Conservation (phyloP, 2,888 invertebrate species). For the Glomeris marginata region DNA sequence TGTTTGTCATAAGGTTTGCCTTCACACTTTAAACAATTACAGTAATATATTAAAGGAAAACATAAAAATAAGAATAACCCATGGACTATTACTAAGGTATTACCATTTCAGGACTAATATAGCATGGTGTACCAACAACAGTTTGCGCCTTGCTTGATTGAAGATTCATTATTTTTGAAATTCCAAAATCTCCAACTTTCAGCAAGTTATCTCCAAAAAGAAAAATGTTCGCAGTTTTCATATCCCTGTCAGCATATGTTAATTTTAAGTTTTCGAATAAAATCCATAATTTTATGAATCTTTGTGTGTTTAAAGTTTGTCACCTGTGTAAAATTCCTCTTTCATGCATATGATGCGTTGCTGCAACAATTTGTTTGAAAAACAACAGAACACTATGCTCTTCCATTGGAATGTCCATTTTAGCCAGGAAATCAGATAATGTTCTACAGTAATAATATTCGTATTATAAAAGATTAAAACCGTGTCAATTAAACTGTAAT, state of each 20-base stretch:
- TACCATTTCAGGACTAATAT: conserved; percentile 58
- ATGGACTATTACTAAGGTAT: conserved; percentile 20
- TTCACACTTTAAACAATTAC: conserved; percentile 42
- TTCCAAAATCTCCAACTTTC: conserved; percentile 60
- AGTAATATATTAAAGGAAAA: background rate
- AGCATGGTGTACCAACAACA: conserved; percentile 55
- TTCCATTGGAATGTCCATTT: conserved; percentile 37
- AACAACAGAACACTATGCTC: conserved; percentile 47
- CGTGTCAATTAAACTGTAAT: background rate
- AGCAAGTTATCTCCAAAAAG: conserved; percentile 47
- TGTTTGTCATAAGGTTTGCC: conserved; percentile 59
- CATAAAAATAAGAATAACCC: background rate
- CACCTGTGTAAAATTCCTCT: conserved; percentile 43
- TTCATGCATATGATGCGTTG: conserved; percentile 52
- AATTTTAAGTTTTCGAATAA: too few relatives aligned
- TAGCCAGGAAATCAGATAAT: conserved; percentile 45
- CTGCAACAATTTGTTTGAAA: conserved; percentile 51
- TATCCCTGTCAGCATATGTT: too few relatives aligned
- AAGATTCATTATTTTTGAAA: conserved; percentile 55
- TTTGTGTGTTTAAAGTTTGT: background rate
- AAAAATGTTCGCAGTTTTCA: conserved; percentile 60
- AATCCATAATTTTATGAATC: too few relatives aligned
- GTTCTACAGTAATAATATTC: conserved; percentile 37
- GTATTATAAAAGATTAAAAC: too few relatives aligned
- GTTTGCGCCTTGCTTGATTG: conserved; percentile 46